phyloP scores from a whole-genome alignment of 2,113 vertebrate genomes.

The Chionodraco myersi region DNA sequence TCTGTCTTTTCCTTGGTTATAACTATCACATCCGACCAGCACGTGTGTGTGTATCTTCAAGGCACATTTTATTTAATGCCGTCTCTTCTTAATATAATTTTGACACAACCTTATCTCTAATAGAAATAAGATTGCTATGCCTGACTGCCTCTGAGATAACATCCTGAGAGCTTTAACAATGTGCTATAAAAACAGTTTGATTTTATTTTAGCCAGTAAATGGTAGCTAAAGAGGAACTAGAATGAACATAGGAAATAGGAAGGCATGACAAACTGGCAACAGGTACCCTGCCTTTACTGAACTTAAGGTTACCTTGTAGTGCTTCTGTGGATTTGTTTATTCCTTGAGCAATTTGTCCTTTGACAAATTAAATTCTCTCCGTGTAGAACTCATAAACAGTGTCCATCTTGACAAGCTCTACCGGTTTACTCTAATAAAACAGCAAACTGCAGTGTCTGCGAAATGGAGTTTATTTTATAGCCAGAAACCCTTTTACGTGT shows the following conservation, averaged over 20 bases:
- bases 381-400: conserved; percentile 29
- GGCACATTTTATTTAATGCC: not conserved
- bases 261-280: conserved; percentile 5
- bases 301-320: not conserved
- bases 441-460: conserved; percentile 20
- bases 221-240: not conserved
- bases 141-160: conserved; percentile 5
- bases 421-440: conserved; percentile 48
- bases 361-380: conserved; percentile 31
- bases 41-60: not conserved
- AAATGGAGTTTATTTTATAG: conserved; percentile 16
- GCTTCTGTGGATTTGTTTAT: not conserved
- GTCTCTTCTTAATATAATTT: conserved; percentile 9
- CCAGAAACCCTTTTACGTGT: not conserved
- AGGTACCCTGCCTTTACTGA: conserved; percentile 1
- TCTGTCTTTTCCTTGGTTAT: conserved; percentile 4
- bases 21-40: not conserved
- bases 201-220: not conserved
- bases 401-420: conserved; percentile 40
- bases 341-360: conserved; percentile 14
- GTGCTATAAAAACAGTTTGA: conserved; percentile 9
- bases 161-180: not conserved
- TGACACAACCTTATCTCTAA: conserved; percentile 13
- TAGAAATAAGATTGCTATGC: not conserved
- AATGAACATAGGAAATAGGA: not conserved